Evolutionary conservation across 2,113 vertebrate species (phyloP).

Genomic region (Petaurus breviceps): DNA sequence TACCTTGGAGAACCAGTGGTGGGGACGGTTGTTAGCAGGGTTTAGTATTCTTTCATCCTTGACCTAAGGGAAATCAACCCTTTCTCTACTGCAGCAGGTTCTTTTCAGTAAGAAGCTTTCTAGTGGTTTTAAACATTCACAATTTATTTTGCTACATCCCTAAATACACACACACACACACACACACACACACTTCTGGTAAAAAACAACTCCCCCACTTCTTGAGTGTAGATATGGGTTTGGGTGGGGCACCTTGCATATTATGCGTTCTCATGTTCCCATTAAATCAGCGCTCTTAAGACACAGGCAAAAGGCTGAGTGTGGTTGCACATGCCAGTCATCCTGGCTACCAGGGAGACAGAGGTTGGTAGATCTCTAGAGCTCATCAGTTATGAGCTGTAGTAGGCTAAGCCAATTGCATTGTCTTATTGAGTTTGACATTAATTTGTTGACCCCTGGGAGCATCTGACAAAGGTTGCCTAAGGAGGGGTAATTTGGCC

Average conservation of each 20-base stretch:
- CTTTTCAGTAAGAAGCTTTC: neutral
- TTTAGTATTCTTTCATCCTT: neutral
- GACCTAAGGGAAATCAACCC: neutral
- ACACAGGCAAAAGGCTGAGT: neutral
- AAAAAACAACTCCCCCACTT: neutral
- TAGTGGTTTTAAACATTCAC: neutral
- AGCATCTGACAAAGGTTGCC: neutral
- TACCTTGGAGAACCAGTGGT: neutral
- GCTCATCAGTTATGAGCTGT: neutral
- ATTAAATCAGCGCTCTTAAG: neutral
- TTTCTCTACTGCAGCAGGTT: neutral
- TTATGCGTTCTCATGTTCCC: neutral
- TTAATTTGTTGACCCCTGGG: neutral
- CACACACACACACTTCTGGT: neutral
- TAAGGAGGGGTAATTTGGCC: neutral
- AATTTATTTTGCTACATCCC: neutral
- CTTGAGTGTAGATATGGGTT: neutral
- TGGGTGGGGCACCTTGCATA: neutral
- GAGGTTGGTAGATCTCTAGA: neutral
- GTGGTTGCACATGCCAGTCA: neutral
- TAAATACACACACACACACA: neutral
- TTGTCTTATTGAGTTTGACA: neutral
- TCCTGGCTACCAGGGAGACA: neutral
- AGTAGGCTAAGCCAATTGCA: neutral
- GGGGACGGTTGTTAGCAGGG: fast-evolving